Percentiles rank a stretch among this genome's conserved stretches.
Evolutionary conservation across 1,140 invertebrate genomes (phyloP).

Genomic region (Lasaia peninsularis): DNA sequence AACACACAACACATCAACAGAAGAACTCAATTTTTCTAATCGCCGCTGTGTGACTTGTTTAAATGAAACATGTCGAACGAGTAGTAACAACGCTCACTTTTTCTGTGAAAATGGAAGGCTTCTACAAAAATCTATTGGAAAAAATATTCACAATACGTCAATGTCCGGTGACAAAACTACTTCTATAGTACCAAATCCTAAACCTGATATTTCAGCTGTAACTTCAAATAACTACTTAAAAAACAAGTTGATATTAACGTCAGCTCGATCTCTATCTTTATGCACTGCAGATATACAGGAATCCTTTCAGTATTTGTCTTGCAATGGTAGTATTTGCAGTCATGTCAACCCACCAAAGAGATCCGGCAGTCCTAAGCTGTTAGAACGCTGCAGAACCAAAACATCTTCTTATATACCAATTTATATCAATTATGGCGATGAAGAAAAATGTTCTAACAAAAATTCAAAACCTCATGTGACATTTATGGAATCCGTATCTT

Average conservation of each 20-base stretch:
- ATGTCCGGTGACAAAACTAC: neutral
- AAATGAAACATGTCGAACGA: slow-evolving; percentile 28
- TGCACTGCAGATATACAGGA: too few relatives aligned
- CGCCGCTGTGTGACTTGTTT: slow-evolving; percentile 38
- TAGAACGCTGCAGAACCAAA: too few relatives aligned
- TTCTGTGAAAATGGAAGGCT: slow-evolving; percentile 33
- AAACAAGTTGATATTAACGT: neutral
- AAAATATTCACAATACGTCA: slow-evolving; percentile 21
- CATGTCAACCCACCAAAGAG: too few relatives aligned
- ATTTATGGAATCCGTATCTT: too few relatives aligned
- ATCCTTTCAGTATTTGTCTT: too few relatives aligned
- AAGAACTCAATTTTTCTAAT: slow-evolving; percentile 23
- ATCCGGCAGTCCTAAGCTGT: too few relatives aligned
- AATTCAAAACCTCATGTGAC: too few relatives aligned
- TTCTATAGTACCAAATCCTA: neutral
- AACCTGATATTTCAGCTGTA: neutral
- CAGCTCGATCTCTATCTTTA: neutral
- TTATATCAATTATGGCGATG: too few relatives aligned
- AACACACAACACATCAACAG: slow-evolving; percentile 35
- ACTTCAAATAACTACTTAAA: neutral
- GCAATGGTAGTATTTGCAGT: too few relatives aligned
- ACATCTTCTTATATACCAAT: too few relatives aligned
- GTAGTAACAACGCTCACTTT: slow-evolving; percentile 23
- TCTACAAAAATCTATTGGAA: slow-evolving; percentile 36
- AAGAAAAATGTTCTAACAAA: too few relatives aligned